Percentiles rank a stretch among this genome's conserved stretches.
phyloP scores from a whole-genome alignment of 1,140 invertebrate genomes.

The Hylyphantes graminicola region DNA sequence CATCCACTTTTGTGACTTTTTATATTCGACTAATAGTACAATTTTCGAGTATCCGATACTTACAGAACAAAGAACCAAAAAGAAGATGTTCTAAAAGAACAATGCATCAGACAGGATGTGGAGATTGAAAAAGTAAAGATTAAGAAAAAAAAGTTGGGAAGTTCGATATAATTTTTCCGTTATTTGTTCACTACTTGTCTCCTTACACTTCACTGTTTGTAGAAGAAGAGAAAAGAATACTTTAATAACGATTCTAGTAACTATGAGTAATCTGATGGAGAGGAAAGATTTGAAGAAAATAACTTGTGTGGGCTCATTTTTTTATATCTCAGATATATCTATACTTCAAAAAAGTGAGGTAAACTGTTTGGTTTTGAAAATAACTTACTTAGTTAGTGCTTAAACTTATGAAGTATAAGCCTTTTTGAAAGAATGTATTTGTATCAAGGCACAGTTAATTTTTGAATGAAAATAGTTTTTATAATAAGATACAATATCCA shows the following conservation, averaged over 20 bases:
- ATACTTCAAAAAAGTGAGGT: no score
- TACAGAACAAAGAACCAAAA: conserved; percentile 6
- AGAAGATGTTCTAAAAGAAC: background rate
- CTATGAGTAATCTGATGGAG: background rate
- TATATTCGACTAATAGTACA: no score
- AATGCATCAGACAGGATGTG: background rate
- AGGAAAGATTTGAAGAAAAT: background rate
- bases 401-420: no score
- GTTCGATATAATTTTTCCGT: conserved; percentile 12
- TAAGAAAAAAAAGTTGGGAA: background rate
- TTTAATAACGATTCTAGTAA: conserved; percentile 7
- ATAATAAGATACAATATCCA: no score
- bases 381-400: no score
- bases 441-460: no score
- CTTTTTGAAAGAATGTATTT: no score
- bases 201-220: conserved; percentile 11
- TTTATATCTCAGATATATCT: background rate
- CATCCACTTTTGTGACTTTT: no score
- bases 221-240: conserved; percentile 3
- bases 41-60: background rate
- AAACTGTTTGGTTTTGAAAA: no score
- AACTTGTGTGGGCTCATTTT: background rate
- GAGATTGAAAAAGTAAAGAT: background rate
- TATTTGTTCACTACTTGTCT: conserved; percentile 13
- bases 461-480: no score